phyloP scores from a whole-genome alignment of 1,140 invertebrate genomes.

The Carcinoscorpius rotundicauda region DNA sequence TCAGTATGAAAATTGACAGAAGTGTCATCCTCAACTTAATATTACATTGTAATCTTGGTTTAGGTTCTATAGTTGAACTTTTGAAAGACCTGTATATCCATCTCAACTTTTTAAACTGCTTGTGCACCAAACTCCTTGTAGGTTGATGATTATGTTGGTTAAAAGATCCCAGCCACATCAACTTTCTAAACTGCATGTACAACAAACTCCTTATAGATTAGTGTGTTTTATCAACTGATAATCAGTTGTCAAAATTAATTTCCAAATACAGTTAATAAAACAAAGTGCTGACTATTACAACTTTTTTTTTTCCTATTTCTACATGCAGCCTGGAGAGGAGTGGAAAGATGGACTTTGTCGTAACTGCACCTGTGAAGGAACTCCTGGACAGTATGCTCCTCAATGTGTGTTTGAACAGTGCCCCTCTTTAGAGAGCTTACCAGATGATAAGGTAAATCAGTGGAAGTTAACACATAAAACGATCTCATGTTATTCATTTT shows the following conservation, averaged over 20 bases:
- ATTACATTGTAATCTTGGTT: too few species aligned
- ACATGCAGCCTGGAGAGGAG: constrained; percentile 35
- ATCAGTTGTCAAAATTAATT: not conserved
- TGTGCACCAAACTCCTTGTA: too few species aligned
- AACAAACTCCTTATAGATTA: constrained; percentile 37
- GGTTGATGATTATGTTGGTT: too few species aligned
- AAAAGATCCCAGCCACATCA: too few species aligned
- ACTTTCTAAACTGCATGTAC: too few species aligned
- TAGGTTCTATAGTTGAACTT: too few species aligned
- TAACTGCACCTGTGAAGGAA: constrained; percentile 42
- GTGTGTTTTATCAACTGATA: constrained; percentile 53
- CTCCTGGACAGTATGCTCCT: constrained; percentile 11
- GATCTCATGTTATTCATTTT: not conserved
- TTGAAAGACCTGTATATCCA: too few species aligned
- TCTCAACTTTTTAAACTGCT: too few species aligned
- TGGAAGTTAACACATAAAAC: constrained; percentile 16
- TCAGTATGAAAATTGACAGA: too few species aligned
- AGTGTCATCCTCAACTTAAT: too few species aligned
- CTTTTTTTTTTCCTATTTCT: not conserved
- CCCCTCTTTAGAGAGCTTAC: constrained; percentile 33
- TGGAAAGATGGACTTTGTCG: constrained; percentile 57
- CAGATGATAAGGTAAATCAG: constrained; percentile 33
- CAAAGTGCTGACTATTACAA: too few species aligned
- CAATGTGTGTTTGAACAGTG: constrained; percentile 13
- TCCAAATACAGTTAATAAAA: too few species aligned